Evolutionary conservation across 37 sponge, comb jelly and placozoan genomes (phyloP), one percentile per base, ranked within the genome.

Genomic region (Lycopodina hypogea): DNA sequence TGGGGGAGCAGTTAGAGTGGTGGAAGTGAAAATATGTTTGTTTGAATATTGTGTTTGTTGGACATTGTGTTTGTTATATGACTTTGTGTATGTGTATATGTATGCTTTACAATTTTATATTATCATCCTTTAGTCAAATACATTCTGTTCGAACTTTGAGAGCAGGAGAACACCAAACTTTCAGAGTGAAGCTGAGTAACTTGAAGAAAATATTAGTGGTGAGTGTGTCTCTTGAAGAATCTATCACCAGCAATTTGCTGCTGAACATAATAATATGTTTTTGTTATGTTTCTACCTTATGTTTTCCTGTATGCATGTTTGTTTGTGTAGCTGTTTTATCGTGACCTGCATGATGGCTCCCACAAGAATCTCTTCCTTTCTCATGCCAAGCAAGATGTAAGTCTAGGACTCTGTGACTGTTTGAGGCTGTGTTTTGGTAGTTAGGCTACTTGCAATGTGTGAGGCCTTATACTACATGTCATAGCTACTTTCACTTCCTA

Each of bases 41-140:
- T n/a, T n/a, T n/a, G n/a, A n/a, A n/a, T n/a, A n/a, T n/a, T n/a
- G n/a, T n/a, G n/a, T n/a, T n/a, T n/a, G n/a, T n/a, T n/a, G n/a
- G n/a, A n/a, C n/a, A n/a, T n/a, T n/a, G n/a, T n/a, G n/a, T n/a
- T n/a, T n/a, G n/a, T n/a, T n/a, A n/a, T n/a, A 45, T 45, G 48
- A 12, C 8, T 45, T 74, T 53, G 1, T 53, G n/a, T 1, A 21
- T 24, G 22, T 40, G 19, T 37, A 42, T 24, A 38, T 21, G 42
- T 67, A 6, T 35, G 26, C 29, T 8, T 24, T 71, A 29, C n/a
- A n/a, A n/a, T n/a, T n/a, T n/a, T n/a, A n/a, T n/a, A n/a, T n/a
- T n/a, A n/a, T n/a, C n/a, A n/a, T n/a, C n/a, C n/a, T n/a, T n/a
- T 37, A 86, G 91, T 48, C 91, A 90, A 74, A 74, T 90, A 68